Base-by-base conservation (phyloP, 2,113 vertebrate species). In the Tetrao urogallus region DNA sequence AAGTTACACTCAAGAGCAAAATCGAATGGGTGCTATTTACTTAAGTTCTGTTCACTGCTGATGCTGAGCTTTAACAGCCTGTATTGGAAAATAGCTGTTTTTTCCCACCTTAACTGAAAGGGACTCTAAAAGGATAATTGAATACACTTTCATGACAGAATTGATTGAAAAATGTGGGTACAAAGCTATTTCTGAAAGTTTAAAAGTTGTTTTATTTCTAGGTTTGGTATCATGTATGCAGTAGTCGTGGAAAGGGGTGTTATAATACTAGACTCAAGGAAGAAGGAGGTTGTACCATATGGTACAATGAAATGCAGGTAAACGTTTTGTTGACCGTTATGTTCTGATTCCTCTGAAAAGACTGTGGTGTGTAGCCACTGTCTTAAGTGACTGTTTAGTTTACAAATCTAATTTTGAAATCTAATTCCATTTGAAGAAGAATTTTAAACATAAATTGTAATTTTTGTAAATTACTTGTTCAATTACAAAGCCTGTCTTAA, bases 181-280 rank as follows among this genome's bases (percentile, higher is more conserved):
- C 18, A 80, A 18, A 72, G 42, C 21, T 38, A 14, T 50, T 89
- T 45, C 48, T 57, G 1, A 5, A 52, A 71, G 38, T 63, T 91
- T 45, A 60, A 16, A 57, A 69, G 27, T 67, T 30, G 1, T 63
- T n/a, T 45, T 89, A 50, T 70, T 74, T 93, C 16, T 91, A 99
- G 99, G 99, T 99, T 80, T 99, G 99, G 99, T 99, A 99, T 96
- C 99, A 99, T 4, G 98, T 99, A 6, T 99, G 99, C 71, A 82
- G 98, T 25, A 99, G 97, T 97, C 98, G 99, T 95, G 99, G 99
- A 40, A 98, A 99, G 94, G 98, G 98, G 1, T 99, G 99, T 96
- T 98, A 99, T 1, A 99, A 99, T 95, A 99, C 99, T 11, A 97
- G 97, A 16, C 98, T 99, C 91, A 99, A 99, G 96, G 99, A 99